Evolutionary conservation across 2,113 vertebrate species (phyloP).

Genomic region (Gymnogyps californianus): DNA sequence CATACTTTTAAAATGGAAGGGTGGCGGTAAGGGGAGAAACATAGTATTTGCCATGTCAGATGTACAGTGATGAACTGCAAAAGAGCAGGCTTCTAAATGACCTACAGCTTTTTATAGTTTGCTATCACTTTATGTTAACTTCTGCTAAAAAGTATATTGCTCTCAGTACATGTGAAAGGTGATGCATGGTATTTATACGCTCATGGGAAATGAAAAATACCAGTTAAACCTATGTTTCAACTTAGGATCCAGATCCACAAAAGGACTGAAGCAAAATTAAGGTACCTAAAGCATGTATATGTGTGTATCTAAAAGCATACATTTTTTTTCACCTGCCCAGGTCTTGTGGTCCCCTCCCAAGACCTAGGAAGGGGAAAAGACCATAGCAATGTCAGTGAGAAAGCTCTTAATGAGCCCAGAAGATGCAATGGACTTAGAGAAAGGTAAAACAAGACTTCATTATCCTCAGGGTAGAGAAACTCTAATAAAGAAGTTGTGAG

Average conservation of each 20-base stretch:
- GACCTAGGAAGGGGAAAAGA: constrained; percentile 68
- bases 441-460: constrained; percentile 64
- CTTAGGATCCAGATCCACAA: constrained; percentile 69
- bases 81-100: not conserved
- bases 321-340: constrained; percentile 68
- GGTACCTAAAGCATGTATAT: constrained; percentile 67
- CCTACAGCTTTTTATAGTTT: not conserved
- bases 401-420: constrained; percentile 63
- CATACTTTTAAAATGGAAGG: not conserved
- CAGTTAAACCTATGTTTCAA: constrained; percentile 70
- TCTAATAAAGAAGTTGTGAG: not conserved
- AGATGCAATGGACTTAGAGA: constrained; percentile 66
- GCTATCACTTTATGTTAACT: not conserved
- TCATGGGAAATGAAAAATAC: constrained; percentile 52
- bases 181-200: constrained; percentile 20
- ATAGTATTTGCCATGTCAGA: not conserved
- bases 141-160: constrained; percentile 1
- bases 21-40: not conserved
- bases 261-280: constrained; percentile 71
- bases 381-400: constrained; percentile 64
- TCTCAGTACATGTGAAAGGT: constrained; percentile 38
- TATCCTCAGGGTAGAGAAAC: constrained; percentile 57
- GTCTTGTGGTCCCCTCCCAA: constrained; percentile 64
- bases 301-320: constrained; percentile 68
- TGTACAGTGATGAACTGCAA: not conserved